Base-by-base conservation (phyloP, 2,797 vertebrate genomes). In the Hydrocynus forskahlii region DNA sequence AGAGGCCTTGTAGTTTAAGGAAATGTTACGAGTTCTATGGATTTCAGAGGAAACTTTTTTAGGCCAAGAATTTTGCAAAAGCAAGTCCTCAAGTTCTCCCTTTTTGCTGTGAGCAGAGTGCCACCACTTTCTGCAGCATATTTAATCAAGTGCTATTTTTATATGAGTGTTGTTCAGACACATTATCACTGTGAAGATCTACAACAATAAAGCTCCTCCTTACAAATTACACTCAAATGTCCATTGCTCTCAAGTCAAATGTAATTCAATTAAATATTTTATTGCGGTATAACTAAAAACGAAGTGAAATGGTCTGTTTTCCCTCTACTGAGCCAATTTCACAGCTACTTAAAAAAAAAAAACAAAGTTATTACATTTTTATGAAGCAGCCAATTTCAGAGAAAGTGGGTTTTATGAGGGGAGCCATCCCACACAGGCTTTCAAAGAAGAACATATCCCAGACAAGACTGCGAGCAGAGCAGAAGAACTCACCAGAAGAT, bases 381-480 rank as follows among this genome's bases (percentile, higher is more conserved):
- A 69, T 83, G 55, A 75, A 70, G 81, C 69, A 75, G 70, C 45
- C 52, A 69, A 57, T 78, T 78, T 69, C 38, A 45, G 50, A 43
- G n/a, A 62, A 83, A 83, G 78, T 78, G 81, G 76, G 66, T 83
- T 79, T 82, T 78, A 82, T 75, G 54, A 75, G 72, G 45, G 81
- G 29, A 75, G 70, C 62, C 54, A 64, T 57, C 63, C 63, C 70
- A 75, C 38, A 71, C 55, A 82, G 68, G 8, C 66, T 0, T 25
- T 50, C 5, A 2, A 45, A 50, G 80, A 82, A 64, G 80, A 82
- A 43, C 48, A 45, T 9, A 48, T 23, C 69, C 63, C 48, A 72
- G 35, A 59, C 76, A 8, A 21, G 19, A 13, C 60, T 29, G 23
- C 13, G 29, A 66, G 62, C 1, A 43, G 2, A 50, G 10, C 52